Percentiles rank a stretch among this genome's conserved stretches.
Conservation (phyloP, 2,113 vertebrate genomes). For the Pseudopodoces humilis region DNA sequence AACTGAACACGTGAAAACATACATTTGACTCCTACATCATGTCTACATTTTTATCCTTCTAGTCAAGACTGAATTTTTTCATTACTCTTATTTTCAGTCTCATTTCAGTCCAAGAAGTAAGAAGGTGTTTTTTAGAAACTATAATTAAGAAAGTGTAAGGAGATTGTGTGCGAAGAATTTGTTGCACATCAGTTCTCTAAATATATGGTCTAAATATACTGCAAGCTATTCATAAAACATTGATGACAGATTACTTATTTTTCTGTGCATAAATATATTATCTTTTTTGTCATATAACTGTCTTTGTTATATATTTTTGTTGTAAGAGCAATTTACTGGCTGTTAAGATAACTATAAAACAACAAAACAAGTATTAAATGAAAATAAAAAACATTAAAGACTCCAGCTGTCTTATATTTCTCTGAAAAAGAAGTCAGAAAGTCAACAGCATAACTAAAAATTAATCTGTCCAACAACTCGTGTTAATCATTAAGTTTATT, state of each 20-base stretch:
- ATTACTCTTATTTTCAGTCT: not conserved
- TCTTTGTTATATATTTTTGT: not conserved
- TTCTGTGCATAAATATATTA: not conserved
- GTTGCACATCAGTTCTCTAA: not conserved
- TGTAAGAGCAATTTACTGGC: not conserved
- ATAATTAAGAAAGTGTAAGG: not conserved
- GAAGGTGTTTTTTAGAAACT: not conserved
- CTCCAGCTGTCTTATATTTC: not conserved
- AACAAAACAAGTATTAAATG: not conserved
- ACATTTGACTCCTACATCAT: not conserved
- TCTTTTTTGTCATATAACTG: not conserved
- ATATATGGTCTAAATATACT: not conserved
- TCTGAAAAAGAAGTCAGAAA: not conserved
- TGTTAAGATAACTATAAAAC: constrained; percentile 11
- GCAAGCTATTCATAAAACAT: not conserved
- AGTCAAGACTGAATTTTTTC: not conserved
- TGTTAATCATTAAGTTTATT: not conserved
- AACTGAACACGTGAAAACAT: not conserved
- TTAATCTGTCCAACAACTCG: not conserved
- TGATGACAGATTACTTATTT: not conserved
- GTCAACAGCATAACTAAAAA: not conserved
- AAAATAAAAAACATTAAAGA: not conserved
- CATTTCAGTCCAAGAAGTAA: not conserved
- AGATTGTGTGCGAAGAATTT: not conserved
- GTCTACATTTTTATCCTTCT: not conserved